These are phyloP conservation scores for Pseudococcus longispinus DNA, from an alignment of 2,888 invertebrate genomes.

Conservation along the genomic window DNA sequence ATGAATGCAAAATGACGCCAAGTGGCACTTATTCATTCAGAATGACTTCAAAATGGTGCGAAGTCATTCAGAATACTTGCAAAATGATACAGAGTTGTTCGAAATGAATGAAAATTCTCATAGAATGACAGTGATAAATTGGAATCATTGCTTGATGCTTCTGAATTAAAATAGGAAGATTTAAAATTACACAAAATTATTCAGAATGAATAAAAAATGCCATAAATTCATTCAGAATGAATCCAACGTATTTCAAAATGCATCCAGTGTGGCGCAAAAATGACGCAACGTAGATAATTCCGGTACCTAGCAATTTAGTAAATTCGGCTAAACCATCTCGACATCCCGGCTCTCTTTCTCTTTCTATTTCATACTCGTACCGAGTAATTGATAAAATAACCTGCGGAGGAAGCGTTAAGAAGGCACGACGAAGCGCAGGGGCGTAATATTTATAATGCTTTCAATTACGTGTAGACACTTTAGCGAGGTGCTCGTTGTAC, in stretches of 20 bases:
- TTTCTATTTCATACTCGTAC: neutral
- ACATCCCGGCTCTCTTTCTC: neutral
- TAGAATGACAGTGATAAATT: no score
- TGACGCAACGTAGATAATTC: no score
- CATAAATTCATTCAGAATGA: neutral
- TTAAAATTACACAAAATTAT: neutral
- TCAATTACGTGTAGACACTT: slow-evolving; percentile 10
- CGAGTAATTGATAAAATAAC: slow-evolving; percentile 15
- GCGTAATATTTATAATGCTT: neutral
- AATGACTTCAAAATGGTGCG: neutral
- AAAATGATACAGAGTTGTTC: no score
- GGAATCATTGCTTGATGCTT: neutral
- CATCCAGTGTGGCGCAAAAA: neutral
- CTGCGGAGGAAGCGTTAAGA: neutral
- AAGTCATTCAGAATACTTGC: no score
- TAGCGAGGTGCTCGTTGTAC: neutral
- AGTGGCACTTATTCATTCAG: no score
- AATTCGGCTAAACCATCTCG: neutral
- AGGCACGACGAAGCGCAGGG: neutral
- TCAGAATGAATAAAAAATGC: neutral
- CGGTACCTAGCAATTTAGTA: neutral
- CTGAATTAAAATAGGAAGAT: no score
- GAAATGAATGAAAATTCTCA: no score
- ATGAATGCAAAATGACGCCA: neutral
- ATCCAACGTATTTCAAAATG: neutral